These are phyloP conservation scores for Leptura quadrifasciata DNA, from an alignment of 2,888 invertebrate genomes.

Conservation along the genomic window DNA sequence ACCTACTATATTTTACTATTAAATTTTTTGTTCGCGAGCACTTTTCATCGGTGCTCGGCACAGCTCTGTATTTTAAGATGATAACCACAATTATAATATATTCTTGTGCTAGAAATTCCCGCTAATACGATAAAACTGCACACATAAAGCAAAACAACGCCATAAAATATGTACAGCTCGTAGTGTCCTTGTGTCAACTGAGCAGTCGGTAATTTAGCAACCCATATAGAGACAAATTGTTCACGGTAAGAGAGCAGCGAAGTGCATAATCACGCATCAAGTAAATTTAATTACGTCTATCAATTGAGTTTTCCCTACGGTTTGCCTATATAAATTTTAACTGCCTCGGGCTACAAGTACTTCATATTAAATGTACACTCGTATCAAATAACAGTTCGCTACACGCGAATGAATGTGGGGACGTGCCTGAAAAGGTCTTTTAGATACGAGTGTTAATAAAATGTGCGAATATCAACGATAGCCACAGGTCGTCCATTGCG, in stretches of 20 bases:
- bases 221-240: constrained; percentile 42
- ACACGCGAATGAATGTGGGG: not conserved
- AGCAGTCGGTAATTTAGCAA: constrained; percentile 40
- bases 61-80: no score
- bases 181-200: constrained; percentile 42
- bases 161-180: constrained; percentile 7
- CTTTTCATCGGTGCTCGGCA: no score
- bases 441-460: no score
- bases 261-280: constrained; percentile 45
- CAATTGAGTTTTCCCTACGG: constrained; percentile 43
- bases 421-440: no score
- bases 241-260: constrained; percentile 42
- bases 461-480: no score
- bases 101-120: not conserved
- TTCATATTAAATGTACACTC: constrained; percentile 23
- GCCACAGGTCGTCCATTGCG: no score
- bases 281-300: constrained; percentile 44
- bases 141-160: not conserved
- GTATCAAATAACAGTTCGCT: constrained; percentile 1
- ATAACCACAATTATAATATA: no score
- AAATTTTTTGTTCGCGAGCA: no score
- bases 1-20: no score
- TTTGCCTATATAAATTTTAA: constrained; percentile 8
- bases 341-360: constrained; percentile 19
- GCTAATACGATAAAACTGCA: not conserved